Conservation (phyloP, 2,888 invertebrate species). For the Thalpophila matura region DNA sequence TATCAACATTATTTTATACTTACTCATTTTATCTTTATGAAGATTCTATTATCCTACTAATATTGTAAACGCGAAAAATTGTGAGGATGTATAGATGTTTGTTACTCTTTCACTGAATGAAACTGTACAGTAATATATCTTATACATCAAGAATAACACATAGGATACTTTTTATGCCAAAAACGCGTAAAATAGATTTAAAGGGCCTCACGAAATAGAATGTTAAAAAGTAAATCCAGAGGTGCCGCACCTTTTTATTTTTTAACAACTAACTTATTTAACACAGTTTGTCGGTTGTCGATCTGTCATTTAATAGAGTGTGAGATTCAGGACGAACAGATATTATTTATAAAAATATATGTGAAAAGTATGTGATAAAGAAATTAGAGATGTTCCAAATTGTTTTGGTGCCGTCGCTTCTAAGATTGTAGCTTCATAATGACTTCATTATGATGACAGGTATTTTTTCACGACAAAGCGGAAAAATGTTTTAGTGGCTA, state of each 20-base stretch:
- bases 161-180: too few relatives aligned
- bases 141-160: too few relatives aligned
- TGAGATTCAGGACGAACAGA: conserved; percentile 36
- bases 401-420: conserved; percentile 38
- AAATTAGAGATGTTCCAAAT: conserved; percentile 56
- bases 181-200: too few relatives aligned
- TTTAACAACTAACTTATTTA: conserved; percentile 37
- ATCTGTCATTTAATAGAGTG: conserved; percentile 61
- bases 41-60: too few relatives aligned
- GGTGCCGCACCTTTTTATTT: conserved; percentile 8
- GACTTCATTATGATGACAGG: conserved; percentile 56
- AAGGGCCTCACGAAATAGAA: neutral
- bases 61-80: too few relatives aligned
- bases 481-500: conserved; percentile 47
- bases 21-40: too few relatives aligned
- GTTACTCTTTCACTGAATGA: too few relatives aligned
- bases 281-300: conserved; percentile 48
- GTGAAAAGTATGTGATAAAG: conserved; percentile 58
- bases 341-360: conserved; percentile 43
- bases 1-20: too few relatives aligned
- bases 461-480: conserved; percentile 49
- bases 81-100: too few relatives aligned
- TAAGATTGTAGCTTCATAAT: conserved; percentile 47
- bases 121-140: too few relatives aligned
- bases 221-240: conserved; percentile 21